Percentiles rank a stretch among this genome's conserved stretches.
phyloP scores from a whole-genome alignment of 2,888 invertebrate species.

The Diaperis boleti region DNA sequence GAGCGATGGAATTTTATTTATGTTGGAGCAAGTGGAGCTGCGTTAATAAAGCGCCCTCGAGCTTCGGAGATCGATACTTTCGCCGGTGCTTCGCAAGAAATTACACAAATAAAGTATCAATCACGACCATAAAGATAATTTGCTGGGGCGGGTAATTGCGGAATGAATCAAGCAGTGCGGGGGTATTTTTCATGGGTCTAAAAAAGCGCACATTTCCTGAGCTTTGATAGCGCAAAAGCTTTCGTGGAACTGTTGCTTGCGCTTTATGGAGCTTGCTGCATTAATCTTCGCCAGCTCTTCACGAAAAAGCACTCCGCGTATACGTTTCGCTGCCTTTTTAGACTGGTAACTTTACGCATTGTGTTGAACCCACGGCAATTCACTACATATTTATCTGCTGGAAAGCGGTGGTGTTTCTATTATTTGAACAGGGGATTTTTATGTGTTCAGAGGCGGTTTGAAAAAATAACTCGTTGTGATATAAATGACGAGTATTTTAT shows the following conservation, averaged over 20 bases:
- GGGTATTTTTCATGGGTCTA: not conserved
- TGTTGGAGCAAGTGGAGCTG: not conserved
- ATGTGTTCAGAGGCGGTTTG: too few relatives aligned
- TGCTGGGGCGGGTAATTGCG: conserved; percentile 20
- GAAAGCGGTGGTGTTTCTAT: too few relatives aligned
- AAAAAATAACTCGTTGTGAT: too few relatives aligned
- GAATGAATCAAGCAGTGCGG: conserved; percentile 24
- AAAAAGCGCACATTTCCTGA: not conserved
- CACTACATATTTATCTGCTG: too few relatives aligned
- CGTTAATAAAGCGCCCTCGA: conserved; percentile 8
- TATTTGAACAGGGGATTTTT: too few relatives aligned
- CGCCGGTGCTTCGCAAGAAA: conserved; percentile 19
- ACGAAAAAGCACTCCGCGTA: conserved; percentile 21
- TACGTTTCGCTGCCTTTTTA: conserved; percentile 15
- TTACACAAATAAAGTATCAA: conserved; percentile 33
- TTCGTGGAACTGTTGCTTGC: conserved; percentile 30
- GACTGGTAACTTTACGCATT: conserved; percentile 18
- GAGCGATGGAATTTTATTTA: conserved; percentile 19
- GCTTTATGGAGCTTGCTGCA: conserved; percentile 7
- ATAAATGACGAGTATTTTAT: too few relatives aligned
- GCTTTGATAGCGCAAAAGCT: conserved; percentile 20
- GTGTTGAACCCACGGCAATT: too few relatives aligned
- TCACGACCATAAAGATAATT: conserved; percentile 24
- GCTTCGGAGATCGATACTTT: conserved; percentile 13
- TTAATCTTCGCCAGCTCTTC: conserved; percentile 21